A percentile compares a stretch with the other conserved stretches of the same genome.
phyloP scores from a whole-genome alignment of 2,797 vertebrate species.

The Cetoscarus ocellatus region DNA sequence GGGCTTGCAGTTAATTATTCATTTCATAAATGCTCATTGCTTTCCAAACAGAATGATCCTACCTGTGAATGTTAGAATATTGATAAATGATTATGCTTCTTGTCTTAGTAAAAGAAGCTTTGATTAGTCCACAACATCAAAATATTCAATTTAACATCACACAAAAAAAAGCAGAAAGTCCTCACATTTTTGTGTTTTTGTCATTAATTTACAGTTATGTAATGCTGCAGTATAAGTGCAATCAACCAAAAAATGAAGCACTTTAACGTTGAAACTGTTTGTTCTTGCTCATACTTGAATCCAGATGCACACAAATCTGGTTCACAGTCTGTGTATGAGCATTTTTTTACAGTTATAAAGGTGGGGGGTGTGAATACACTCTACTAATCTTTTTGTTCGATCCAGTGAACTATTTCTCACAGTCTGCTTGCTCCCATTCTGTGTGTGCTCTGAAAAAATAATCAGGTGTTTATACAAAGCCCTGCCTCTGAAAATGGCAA shows the following conservation, averaged over 20 bases:
- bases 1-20: no score
- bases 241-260: not conserved
- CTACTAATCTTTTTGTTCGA: not conserved
- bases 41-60: no score
- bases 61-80: no score
- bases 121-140: not conserved
- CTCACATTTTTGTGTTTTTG: not conserved
- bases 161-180: not conserved
- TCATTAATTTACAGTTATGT: not conserved
- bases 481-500: not conserved
- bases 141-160: not conserved
- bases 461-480: not conserved
- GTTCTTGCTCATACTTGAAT: not conserved
- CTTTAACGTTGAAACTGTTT: not conserved
- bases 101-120: no score
- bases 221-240: not conserved
- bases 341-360: not conserved
- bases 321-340: not conserved
- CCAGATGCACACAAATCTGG: not conserved
- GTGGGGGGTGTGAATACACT: not conserved
- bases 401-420: not conserved
- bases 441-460: not conserved
- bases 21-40: no score
- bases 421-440: not conserved
- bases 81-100: no score